Percentiles rank a stretch among this genome's conserved stretches.
phyloP scores from a whole-genome alignment of 2,113 vertebrate species.

The Ariopsis seemanni region DNA sequence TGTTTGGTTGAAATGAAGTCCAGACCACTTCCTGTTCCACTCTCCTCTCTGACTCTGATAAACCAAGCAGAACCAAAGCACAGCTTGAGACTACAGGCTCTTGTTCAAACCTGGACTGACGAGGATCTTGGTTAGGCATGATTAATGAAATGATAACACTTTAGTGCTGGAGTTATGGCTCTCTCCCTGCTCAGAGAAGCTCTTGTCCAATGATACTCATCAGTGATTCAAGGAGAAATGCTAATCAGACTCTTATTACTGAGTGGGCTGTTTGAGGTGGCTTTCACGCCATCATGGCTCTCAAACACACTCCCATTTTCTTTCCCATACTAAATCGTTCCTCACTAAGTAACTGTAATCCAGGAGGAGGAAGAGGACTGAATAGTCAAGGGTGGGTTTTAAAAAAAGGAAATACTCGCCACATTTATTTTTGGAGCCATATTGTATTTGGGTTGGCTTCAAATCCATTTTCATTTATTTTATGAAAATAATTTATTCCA shows the following conservation, averaged over 20 bases:
- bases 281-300: conserved; percentile 22
- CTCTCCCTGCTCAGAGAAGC: neutral
- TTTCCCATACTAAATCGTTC: conserved; percentile 15
- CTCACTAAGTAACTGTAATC: conserved; percentile 28
- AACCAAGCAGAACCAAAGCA: neutral
- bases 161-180: conserved; percentile 16
- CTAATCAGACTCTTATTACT: conserved; percentile 44
- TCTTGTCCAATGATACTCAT: conserved; percentile 4
- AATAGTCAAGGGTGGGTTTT: neutral
- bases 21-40: neutral
- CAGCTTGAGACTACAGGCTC: neutral
- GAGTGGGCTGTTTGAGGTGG: conserved; percentile 16
- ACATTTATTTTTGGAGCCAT: neutral
- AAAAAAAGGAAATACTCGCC: neutral
- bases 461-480: neutral
- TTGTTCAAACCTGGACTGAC: neutral
- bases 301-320: conserved; percentile 16
- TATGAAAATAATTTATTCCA: neutral
- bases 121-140: conserved; percentile 9
- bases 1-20: neutral
- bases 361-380: conserved; percentile 19
- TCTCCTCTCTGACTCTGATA: neutral
- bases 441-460: neutral
- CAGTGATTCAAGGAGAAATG: conserved; percentile 34
- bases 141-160: conserved; percentile 47